Conservation (phyloP, 2,113 vertebrate genomes). For the Eptatretus burgeri region DNA sequence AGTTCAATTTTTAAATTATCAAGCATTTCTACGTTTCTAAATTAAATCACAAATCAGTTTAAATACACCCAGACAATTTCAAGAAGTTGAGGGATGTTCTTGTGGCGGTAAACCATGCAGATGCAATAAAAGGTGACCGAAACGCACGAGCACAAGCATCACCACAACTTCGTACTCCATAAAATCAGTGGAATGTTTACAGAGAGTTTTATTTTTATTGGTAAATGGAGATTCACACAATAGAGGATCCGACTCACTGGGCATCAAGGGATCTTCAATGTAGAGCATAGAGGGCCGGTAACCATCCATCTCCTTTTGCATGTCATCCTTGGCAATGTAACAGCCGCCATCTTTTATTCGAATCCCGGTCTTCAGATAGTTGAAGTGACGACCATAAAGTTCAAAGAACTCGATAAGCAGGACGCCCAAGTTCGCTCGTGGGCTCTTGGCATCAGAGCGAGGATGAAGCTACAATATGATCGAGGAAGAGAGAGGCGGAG, state of each 20-base stretch:
- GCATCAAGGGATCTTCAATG: constrained; percentile 78
- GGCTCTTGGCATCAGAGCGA: constrained; percentile 58
- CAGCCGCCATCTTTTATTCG: constrained; percentile 88
- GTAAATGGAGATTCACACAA: no score
- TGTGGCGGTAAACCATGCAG: no score
- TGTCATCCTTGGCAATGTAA: constrained; percentile 87
- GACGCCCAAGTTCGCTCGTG: constrained; percentile 73
- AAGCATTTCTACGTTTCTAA: no score
- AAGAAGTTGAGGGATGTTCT: no score
- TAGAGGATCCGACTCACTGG: constrained; percentile 23
- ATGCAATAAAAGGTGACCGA: no score
- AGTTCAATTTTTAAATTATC: no score
- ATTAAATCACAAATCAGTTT: no score
- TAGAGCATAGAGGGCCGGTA: constrained; percentile 93
- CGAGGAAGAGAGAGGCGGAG: not conserved
- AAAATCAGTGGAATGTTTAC: no score
- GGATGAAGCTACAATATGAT: constrained; percentile 41
- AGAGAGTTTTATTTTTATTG: no score
- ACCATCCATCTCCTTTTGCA: constrained; percentile 83
- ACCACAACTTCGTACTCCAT: no score
- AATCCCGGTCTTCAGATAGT: constrained; percentile 95
- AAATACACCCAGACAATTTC: no score
- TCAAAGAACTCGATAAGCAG: constrained; percentile 98
- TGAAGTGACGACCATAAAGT: constrained; percentile 84
- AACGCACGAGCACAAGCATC: no score